A percentile compares a stretch with the other conserved stretches of the same genome.
Conservation (phyloP, 2,888 invertebrate genomes). For the Dastarcus helophoroides region DNA sequence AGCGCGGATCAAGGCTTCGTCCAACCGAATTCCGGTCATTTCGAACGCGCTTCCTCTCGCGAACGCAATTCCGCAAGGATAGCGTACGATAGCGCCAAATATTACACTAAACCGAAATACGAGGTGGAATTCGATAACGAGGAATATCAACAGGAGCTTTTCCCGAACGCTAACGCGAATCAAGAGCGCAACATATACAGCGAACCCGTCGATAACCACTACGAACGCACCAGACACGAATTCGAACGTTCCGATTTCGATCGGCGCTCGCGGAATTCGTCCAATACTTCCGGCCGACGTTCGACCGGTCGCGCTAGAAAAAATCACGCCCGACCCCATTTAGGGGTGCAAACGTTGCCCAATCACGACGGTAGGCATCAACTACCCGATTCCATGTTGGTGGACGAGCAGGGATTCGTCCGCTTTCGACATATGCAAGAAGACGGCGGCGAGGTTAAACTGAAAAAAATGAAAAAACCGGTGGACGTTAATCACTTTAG, state of each 20-base stretch:
- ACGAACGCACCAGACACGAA: constrained; percentile 39
- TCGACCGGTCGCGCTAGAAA: constrained; percentile 37
- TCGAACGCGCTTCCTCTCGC: constrained; percentile 27
- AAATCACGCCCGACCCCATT: constrained; percentile 39
- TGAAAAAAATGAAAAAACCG: constrained; percentile 27
- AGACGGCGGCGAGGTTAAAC: constrained; percentile 22
- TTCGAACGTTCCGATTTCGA: constrained; percentile 50
- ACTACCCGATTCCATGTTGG: constrained; percentile 62
- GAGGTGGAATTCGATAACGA: constrained; percentile 31
- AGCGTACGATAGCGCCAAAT: constrained; percentile 32
- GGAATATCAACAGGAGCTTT: constrained; percentile 28
- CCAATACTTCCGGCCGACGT: constrained; percentile 33
- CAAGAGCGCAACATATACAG: constrained; percentile 43
- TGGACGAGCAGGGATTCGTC: constrained; percentile 84
- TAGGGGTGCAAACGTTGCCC: constrained; percentile 46
- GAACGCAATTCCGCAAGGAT: constrained; percentile 28
- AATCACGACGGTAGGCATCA: constrained; percentile 45
- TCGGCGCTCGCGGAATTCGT: constrained; percentile 32
- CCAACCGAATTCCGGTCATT: constrained; percentile 27
- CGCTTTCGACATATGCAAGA: constrained; percentile 59
- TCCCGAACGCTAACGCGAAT: constrained; percentile 35
- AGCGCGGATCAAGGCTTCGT: constrained; percentile 34
- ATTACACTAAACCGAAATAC: constrained; percentile 33
- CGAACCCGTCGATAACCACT: constrained; percentile 35
- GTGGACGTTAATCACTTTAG: constrained; percentile 31